Base-by-base conservation (phyloP, 2,113 vertebrate species). In the Ariopsis seemanni region DNA sequence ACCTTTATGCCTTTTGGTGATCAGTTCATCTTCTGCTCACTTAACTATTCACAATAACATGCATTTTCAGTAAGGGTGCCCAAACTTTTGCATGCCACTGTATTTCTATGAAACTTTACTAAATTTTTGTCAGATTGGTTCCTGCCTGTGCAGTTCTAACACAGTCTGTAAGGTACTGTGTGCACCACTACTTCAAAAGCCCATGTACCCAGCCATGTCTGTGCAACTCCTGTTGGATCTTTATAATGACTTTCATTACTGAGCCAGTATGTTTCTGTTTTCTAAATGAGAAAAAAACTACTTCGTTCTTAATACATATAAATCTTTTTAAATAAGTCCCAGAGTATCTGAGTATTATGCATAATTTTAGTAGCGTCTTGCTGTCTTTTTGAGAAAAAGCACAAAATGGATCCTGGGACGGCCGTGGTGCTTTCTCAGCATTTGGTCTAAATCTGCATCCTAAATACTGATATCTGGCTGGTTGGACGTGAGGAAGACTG, bases 351-450 rank as follows among this genome's bases (percentile, higher is more conserved):
- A 69, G 14, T 34, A 30, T 55, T 55, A 42, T 79, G 10, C 7
- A 18, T 12, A 67, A 48, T 71, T 34, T 14, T 27, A 52, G 9
- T 7, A 55, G 25, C 57, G 7, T 15, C 48, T 80, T 74, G 20
- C 2, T 60, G 57, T 50, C 11, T 5, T 81, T 83, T 69, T 34
- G 2, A 50, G 42, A 17, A 65, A 75, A 85, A 50, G 53, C 27
- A 77, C 42, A 80, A 71, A 81, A 22, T 30, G 27, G 63, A 65
- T 86, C 27, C 25, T 69, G 48, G 60, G 63, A 52, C 18, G 80
- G 10, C 57, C n/a, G 4, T 62, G 14, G 22, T 82, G 86, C 80
- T 87, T 83, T 87, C 53, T 83, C 80, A 83, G 86, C 79, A 87
- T 60, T 63, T 85, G 84, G 34, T 63, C 22, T 85, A 60, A 74